Percentiles rank a stretch among this genome's conserved stretches.
phyloP scores from a whole-genome alignment of 2,113 vertebrate genomes.

The Dolichallabes microphthalmus region DNA sequence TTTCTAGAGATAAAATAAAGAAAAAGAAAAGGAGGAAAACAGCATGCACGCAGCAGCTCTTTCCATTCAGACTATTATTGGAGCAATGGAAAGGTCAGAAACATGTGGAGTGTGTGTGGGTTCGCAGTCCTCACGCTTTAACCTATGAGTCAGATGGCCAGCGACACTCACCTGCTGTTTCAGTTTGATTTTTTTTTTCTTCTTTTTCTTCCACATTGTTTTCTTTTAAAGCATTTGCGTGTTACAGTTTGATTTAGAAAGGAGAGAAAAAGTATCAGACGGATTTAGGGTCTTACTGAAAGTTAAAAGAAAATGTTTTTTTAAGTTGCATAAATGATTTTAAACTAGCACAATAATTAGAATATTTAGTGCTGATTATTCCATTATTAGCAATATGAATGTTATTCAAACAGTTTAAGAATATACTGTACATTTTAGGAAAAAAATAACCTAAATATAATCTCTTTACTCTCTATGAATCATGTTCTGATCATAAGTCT shows the following conservation, averaged over 20 bases:
- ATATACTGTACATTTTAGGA: no score
- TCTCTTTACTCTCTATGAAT: neutral
- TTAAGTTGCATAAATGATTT: neutral
- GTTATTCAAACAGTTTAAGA: neutral
- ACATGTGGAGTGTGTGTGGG: conserved; percentile 39
- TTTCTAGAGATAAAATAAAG: neutral
- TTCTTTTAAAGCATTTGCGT: neutral
- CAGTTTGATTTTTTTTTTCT: conserved; percentile 13
- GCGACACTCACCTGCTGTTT: conserved; percentile 39
- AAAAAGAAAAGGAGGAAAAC: neutral
- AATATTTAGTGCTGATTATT: neutral
- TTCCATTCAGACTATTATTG: conserved; percentile 30
- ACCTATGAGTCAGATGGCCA: conserved; percentile 43
- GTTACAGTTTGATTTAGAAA: neutral
- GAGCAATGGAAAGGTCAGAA: conserved; percentile 38
- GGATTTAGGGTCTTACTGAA: neutral
- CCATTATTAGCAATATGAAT: neutral
- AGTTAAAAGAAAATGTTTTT: neutral
- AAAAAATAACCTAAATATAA: neutral
- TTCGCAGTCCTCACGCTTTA: conserved; percentile 33
- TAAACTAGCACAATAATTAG: neutral
- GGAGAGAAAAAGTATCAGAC: neutral
- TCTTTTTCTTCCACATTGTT: neutral
- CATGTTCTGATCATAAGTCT: no score
- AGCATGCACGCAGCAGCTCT: conserved; percentile 5